Evolutionary conservation across 1,140 invertebrate genomes (phyloP).

Genomic region (Trypoxylus dichotomus): DNA sequence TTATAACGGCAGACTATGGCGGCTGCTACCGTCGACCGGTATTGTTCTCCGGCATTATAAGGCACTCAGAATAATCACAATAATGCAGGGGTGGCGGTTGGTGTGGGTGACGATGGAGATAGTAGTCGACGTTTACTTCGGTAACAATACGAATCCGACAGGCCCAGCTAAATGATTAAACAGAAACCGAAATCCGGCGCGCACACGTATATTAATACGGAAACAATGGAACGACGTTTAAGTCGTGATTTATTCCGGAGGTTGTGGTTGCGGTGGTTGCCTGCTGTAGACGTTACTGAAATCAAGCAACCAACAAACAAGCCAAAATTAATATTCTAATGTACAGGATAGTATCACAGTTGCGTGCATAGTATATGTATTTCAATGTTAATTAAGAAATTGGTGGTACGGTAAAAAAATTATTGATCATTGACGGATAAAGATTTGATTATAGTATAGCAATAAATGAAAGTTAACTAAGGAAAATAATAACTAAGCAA

Average conservation of each 20-base stretch:
- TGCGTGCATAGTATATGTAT: not conserved
- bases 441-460: no score
- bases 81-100: not conserved
- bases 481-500: no score
- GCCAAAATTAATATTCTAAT: constrained; percentile 7
- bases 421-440: no score
- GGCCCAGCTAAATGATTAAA: constrained; percentile 1
- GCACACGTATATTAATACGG: not conserved
- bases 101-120: not conserved
- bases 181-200: not conserved
- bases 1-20: not conserved
- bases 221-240: constrained; percentile 2
- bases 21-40: not conserved
- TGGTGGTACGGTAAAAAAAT: not conserved
- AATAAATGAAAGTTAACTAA: no score
- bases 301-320: not conserved
- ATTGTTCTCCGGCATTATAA: constrained; percentile 2
- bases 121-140: not conserved
- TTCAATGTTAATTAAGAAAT: not conserved
- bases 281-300: not conserved
- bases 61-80: constrained; percentile 2
- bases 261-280: not conserved
- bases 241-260: constrained; percentile 1
- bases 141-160: constrained; percentile 6
- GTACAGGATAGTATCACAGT: not conserved